These are phyloP conservation scores for Lepidocolaptes lacrymiger DNA, from an alignment of 2,797 vertebrate species.

Conservation along the genomic window DNA sequence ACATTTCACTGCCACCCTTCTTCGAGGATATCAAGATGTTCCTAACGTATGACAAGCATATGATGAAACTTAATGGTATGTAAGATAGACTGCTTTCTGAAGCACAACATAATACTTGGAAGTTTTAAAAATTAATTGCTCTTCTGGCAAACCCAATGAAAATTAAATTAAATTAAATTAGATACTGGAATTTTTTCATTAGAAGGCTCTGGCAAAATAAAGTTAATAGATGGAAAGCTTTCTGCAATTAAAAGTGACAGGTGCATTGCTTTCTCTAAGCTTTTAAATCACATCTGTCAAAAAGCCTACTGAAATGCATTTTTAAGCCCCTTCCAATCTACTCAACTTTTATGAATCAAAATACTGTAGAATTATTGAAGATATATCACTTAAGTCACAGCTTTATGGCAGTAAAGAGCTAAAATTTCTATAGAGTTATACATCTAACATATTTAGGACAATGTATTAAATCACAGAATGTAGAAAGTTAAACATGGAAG, in stretches of 20 bases:
- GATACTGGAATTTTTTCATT: slow-evolving; percentile 74
- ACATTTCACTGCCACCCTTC: slow-evolving; percentile 38
- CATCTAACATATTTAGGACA: not conserved
- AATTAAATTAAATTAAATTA: slow-evolving; percentile 77
- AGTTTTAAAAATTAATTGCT: slow-evolving; percentile 78
- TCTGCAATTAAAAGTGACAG: slow-evolving; percentile 72
- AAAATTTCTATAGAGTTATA: not conserved
- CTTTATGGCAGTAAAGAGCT: not conserved
- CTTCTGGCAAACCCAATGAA: slow-evolving; percentile 73
- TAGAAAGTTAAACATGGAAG: not conserved
- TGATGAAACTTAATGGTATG: slow-evolving; percentile 68
- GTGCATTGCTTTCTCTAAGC: slow-evolving; percentile 48
- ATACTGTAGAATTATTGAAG: slow-evolving; percentile 26
- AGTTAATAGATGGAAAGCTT: slow-evolving; percentile 67
- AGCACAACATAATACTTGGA: slow-evolving; percentile 55
- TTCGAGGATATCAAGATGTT: slow-evolving; percentile 76
- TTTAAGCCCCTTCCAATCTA: slow-evolving; percentile 62
- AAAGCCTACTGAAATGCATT: slow-evolving; percentile 63
- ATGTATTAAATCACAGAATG: not conserved
- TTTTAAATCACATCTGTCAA: slow-evolving; percentile 70
- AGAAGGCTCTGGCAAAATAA: slow-evolving; percentile 73
- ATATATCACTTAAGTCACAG: not conserved
- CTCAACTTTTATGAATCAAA: slow-evolving; percentile 47
- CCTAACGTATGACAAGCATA: slow-evolving; percentile 61
- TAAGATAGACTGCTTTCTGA: slow-evolving; percentile 58